These are phyloP conservation scores for Lasius fuliginosus DNA, from an alignment of 2,888 invertebrate genomes.

Conservation along the genomic window DNA sequence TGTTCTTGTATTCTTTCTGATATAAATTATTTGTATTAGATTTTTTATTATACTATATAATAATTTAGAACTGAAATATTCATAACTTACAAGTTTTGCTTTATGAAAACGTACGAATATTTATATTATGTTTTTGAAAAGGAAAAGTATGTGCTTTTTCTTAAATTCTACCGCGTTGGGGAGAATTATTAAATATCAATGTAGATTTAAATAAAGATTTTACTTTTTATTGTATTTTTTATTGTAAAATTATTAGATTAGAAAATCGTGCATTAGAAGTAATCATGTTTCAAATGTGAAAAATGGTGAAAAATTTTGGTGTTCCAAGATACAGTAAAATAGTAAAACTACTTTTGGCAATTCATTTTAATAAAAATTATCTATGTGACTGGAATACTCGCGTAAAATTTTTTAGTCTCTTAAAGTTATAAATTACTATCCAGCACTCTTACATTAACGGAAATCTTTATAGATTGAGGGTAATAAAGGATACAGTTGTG, in stretches of 20 bases:
- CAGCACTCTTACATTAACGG: conserved; percentile 64
- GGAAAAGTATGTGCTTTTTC: background rate
- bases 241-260: background rate
- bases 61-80: background rate
- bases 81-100: background rate
- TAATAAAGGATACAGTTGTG: conserved; percentile 67
- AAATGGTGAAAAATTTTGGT: background rate
- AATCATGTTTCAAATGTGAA: conserved; percentile 9
- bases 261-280: background rate
- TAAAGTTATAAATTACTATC: conserved; percentile 24
- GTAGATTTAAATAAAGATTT: background rate
- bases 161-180: background rate
- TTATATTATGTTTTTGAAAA: conserved; percentile 8
- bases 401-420: conserved; percentile 18
- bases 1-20: background rate
- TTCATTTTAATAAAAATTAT: conserved; percentile 7
- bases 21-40: background rate
- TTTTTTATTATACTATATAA: conserved; percentile 17
- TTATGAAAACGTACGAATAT: background rate
- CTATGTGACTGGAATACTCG: background rate
- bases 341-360: conserved; percentile 3
- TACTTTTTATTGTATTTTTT: conserved; percentile 7
- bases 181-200: background rate
- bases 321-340: conserved; percentile 1
- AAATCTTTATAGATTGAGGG: conserved; percentile 34